Evolutionary conservation across 1,140 invertebrate species (phyloP).

Genomic region (Pseudomyrmex dendroicus): DNA sequence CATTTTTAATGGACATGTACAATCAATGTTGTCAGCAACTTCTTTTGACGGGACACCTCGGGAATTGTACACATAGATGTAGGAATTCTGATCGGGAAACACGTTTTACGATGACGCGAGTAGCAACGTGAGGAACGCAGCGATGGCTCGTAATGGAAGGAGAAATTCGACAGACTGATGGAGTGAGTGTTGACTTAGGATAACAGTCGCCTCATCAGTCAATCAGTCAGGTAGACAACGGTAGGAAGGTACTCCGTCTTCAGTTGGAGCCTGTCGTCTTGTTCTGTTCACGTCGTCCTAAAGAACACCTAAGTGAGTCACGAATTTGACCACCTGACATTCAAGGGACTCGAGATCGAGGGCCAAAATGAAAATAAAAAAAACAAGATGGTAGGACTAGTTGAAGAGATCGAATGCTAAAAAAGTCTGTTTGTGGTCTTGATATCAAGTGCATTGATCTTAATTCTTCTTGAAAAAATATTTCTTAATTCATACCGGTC

Average conservation of each 20-base stretch:
- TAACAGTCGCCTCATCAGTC: constrained; percentile 85
- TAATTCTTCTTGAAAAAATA: constrained; percentile 4
- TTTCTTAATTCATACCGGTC: neutral
- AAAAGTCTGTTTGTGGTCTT: constrained; percentile 35
- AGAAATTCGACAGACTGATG: constrained; percentile 81
- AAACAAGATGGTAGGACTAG: constrained; percentile 25
- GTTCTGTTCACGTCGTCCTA: constrained; percentile 72
- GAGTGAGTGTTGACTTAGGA: constrained; percentile 86
- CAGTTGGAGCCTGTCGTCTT: constrained; percentile 74
- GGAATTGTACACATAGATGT: constrained; percentile 48
- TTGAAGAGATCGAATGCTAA: constrained; percentile 47
- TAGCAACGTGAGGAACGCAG: constrained; percentile 47
- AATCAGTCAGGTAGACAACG: constrained; percentile 84
- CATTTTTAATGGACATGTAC: neutral
- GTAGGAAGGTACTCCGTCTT: constrained; percentile 81
- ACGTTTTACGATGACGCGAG: constrained; percentile 48
- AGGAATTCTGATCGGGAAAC: constrained; percentile 30
- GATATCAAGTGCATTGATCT: constrained; percentile 40
- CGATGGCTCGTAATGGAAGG: constrained; percentile 44
- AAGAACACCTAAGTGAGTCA: constrained; percentile 82
- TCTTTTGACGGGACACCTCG: constrained; percentile 23
- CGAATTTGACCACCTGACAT: constrained; percentile 78
- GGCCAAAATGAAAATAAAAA: constrained; percentile 37
- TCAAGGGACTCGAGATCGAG: constrained; percentile 60
- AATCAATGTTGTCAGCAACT: constrained; percentile 35